Base-by-base conservation (phyloP, 1,140 invertebrate genomes). In the Drosophila saltans region DNA sequence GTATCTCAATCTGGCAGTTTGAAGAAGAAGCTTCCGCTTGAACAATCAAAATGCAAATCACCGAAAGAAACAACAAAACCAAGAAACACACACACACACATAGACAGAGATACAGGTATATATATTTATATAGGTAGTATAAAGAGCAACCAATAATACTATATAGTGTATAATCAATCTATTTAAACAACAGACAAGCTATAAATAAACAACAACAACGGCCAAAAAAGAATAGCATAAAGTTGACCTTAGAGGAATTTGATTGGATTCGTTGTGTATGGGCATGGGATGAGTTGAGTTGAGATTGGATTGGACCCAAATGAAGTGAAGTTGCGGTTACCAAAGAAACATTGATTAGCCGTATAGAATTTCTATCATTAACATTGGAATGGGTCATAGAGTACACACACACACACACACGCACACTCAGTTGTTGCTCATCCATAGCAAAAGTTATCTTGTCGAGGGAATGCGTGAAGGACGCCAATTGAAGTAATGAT, bases 21-120 rank as follows among this genome's bases (percentile, higher is more conserved):
- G 60, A 40, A 33, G n/a, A 24, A 56, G 74, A 81, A 79, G 83
- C 82, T 86, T 86, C 82, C 82, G 82, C 57, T 59, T 75, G 71
- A 86, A 48, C 80, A 88, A 88, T 89, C 80, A 89, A 88, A 65
- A 89, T 88, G 83, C 83, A 89, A 88, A 89, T 88, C 80, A 84
- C 64, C 55, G 43, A 56, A 65, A 77, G 43, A 58, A 59, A 74
- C 73, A 89, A 88, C 76, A 88, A 89, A 77, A 75, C 64, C 72
- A 57, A 67, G 56, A 65, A 71, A 69, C 7, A 48, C 7, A 21
- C 24, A 48, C 24, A 48, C 11, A 48, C 45, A 16, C 45, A 16
- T 30, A 30, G 28, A 30, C 4, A 30, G 2, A 30, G 2, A 2
- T 30, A 52, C 16, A 52, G 24, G n/a, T 26, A 52, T 26, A 30